Conservation (phyloP, 2,888 invertebrate genomes). For the Abrostola triplasia region DNA sequence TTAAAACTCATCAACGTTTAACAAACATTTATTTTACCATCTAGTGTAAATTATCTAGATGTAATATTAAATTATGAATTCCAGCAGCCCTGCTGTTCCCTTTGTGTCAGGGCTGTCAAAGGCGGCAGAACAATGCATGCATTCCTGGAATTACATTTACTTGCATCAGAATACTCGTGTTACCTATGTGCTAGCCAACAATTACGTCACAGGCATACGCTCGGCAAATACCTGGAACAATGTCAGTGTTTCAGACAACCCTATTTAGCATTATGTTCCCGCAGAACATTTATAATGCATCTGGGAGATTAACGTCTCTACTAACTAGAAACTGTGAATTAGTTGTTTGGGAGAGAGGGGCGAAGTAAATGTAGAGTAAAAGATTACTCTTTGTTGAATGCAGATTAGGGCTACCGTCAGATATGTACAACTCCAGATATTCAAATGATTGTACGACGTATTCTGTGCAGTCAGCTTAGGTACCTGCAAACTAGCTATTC, state of each 20-base stretch:
- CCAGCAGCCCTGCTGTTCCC: constrained; percentile 3
- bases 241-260: constrained; percentile 4
- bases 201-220: background rate
- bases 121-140: background rate
- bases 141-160: constrained; percentile 5
- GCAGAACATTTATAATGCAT: constrained; percentile 32
- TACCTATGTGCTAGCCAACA: background rate
- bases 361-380: background rate
- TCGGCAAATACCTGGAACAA: constrained; percentile 15
- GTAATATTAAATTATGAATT: constrained; percentile 17
- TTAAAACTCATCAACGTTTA: background rate
- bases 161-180: constrained; percentile 1
- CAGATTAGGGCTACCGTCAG: too few relatives aligned
- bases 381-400: too few relatives aligned
- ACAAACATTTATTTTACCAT: constrained; percentile 1
- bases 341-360: background rate
- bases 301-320: constrained; percentile 37
- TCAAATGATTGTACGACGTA: too few relatives aligned
- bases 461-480: too few relatives aligned
- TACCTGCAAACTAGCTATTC: too few relatives aligned
- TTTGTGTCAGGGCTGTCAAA: constrained; percentile 13
- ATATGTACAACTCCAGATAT: too few relatives aligned
- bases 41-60: background rate
- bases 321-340: constrained; percentile 22
- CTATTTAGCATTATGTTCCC: constrained; percentile 1